Evolutionary conservation across 2,113 vertebrate species (phyloP).

Genomic region (Bubalus kerabau): DNA sequence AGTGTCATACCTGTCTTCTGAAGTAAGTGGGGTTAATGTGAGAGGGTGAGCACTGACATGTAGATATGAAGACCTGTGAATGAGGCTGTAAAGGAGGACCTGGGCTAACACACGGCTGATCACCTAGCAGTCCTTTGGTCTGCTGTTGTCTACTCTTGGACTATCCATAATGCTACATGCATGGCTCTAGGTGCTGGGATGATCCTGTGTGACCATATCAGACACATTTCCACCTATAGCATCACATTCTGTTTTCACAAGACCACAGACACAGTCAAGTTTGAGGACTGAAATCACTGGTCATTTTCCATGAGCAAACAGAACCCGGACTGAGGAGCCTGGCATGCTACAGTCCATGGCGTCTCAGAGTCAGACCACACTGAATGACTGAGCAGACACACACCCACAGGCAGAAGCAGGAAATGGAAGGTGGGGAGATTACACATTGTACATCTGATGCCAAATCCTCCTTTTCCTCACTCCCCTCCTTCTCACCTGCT

Average conservation of each 20-base stretch:
- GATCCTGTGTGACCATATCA: neutral
- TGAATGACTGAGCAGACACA: neutral
- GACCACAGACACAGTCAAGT: neutral
- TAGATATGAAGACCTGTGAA: fast-evolving
- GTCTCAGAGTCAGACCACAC: neutral
- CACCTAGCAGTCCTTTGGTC: neutral
- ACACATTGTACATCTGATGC: neutral
- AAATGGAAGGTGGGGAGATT: neutral
- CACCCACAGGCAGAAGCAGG: neutral
- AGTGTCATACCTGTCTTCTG: neutral
- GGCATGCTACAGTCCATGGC: neutral
- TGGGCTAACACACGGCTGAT: neutral
- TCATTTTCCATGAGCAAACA: neutral
- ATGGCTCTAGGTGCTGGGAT: neutral
- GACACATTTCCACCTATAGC: neutral
- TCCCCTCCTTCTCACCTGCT: neutral
- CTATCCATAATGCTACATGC: fast-evolving
- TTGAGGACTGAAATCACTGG: neutral
- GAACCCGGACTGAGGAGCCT: neutral
- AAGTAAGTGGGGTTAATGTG: neutral
- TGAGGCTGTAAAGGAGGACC: neutral
- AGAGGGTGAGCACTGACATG: neutral
- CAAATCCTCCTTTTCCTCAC: neutral
- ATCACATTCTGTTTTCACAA: neutral
- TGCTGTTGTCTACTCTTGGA: neutral